Evolutionary conservation across 2,888 invertebrate genomes (phyloP).

Genomic region (Oligia strigilis): DNA sequence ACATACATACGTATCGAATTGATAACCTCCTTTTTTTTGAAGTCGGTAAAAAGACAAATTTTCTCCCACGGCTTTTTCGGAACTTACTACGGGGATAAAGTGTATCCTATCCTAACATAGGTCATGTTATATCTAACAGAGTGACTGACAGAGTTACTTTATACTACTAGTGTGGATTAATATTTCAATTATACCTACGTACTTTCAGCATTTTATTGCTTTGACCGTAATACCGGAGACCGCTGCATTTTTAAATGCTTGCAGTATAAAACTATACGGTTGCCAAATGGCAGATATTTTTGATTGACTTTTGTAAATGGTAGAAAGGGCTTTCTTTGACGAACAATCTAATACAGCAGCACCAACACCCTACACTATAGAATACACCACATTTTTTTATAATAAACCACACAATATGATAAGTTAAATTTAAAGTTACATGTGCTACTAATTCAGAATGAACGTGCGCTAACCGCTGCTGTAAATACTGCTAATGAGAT

Average conservation of each 20-base stretch:
- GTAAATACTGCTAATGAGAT: conserved; percentile 65
- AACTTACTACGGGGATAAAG: neutral
- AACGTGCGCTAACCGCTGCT: conserved; percentile 55
- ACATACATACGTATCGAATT: too few species aligned
- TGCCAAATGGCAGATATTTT: neutral
- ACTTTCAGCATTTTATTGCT: neutral
- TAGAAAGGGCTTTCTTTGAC: neutral
- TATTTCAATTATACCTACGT: neutral
- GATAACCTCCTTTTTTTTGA: too few species aligned
- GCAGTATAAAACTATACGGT: neutral
- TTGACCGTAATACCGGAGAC: neutral
- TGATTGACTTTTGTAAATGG: neutral
- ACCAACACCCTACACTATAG: neutral
- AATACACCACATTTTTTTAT: too few species aligned
- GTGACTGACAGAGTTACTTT: neutral
- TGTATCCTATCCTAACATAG: neutral
- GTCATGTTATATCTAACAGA: neutral
- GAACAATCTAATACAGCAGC: neutral
- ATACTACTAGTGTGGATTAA: neutral
- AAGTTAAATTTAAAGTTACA: conserved; percentile 47
- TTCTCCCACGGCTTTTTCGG: neutral
- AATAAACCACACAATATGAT: conserved; percentile 15
- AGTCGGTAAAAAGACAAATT: too few species aligned
- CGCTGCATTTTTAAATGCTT: too few species aligned
- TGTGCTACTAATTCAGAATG: conserved; percentile 61